phyloP scores from a whole-genome alignment of 1,140 invertebrate genomes.

The roundworm (Caenorhabditis elegans) region DNA sequence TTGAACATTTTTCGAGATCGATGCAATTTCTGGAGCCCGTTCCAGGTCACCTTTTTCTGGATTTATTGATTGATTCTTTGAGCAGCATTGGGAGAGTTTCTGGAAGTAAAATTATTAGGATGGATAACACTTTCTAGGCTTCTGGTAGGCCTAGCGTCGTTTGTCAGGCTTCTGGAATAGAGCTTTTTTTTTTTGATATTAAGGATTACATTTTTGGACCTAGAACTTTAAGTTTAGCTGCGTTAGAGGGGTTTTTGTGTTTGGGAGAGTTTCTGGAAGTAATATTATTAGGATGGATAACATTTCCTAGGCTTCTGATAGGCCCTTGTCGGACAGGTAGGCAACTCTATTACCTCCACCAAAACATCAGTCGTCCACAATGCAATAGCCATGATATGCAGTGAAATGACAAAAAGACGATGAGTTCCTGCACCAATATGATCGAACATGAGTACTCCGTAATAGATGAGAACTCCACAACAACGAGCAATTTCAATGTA shows the following conservation, averaged over 20 bases:
- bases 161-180: no score
- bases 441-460: slow-evolving; percentile 51
- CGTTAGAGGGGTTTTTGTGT: background rate
- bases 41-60: background rate
- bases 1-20: background rate
- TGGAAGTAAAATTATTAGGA: background rate
- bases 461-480: slow-evolving; percentile 58
- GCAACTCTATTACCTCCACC: background rate
- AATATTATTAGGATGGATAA: background rate
- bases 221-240: no score
- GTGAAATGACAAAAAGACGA: slow-evolving; percentile 58
- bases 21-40: background rate
- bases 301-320: background rate
- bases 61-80: background rate
- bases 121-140: no score
- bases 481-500: slow-evolving; percentile 59
- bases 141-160: no score
- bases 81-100: background rate
- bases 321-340: no score
- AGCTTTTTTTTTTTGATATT: no score
- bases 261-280: background rate
- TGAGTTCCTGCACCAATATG: slow-evolving; percentile 55
- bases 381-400: slow-evolving; percentile 42
- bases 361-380: slow-evolving; percentile 14
- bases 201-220: no score